Evolutionary conservation across 2,888 invertebrate genomes (phyloP), one percentile per base, ranked within the genome.

Genomic region (Gryllus longicercus): DNA sequence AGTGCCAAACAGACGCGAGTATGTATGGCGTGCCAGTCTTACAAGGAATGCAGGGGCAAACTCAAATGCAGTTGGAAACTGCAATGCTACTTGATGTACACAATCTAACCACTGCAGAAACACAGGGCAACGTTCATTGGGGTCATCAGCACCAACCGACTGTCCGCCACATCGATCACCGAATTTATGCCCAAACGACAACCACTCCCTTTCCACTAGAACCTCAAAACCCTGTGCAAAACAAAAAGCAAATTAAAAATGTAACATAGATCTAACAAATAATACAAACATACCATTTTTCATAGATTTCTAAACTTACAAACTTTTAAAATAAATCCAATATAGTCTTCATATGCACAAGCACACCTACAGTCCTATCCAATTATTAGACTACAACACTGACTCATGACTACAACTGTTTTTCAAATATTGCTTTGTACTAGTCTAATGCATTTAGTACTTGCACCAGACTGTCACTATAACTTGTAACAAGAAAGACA

Each of bases 21-120:
- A 96, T 78, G 95, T 94, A 89, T 99, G 99, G 84, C 97, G 96
- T 2, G 94, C 96, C 85, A 99, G 89, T 90, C 98, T 98, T 85
- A 98, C 98, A 90, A 99, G 89, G 87, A 95, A 99, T 5, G 95
- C 93, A 85, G 95, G 92, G 83, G 96, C 97, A 89, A 99, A 98
- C 89, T 99, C 96, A 89, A 99, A 99, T 86, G 94, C 93, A 87
- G 95, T 95, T 1, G 96, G 95, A 87, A 94, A 97, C 89, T 98
- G 97, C 82, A 89, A 86, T 85, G 93, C 91, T 83, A 98, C 90
- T 88, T 99, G 99, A 88, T 97, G 95, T 8, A 99, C 95, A 85
- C 97, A 95, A 87, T 99, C 99, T 75, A 99, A 90, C 97, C 98
- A 99, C 88, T 99, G 99, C 82, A 99, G 89, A 89, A 99, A 99